Evolutionary conservation across 2,113 vertebrate species (phyloP).

Genomic region (Mustelus asterias): DNA sequence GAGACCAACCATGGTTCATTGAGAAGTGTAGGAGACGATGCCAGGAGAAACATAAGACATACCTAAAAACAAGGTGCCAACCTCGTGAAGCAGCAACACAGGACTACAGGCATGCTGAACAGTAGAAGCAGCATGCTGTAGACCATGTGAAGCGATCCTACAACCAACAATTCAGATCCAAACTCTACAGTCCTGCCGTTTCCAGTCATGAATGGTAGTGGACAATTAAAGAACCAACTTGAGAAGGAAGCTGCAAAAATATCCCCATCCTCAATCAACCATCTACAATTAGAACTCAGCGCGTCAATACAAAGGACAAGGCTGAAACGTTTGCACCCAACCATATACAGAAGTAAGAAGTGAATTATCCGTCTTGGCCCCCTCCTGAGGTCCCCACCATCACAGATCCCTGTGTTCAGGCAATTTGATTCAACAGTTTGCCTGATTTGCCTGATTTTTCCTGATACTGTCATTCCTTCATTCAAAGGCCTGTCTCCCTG

Average conservation of each 20-base stretch:
- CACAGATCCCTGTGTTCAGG: not conserved
- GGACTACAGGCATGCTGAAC: no score
- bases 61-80: no score
- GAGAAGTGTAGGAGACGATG: no score
- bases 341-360: not conserved
- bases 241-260: not conserved
- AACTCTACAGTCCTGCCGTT: not conserved
- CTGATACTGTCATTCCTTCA: not conserved
- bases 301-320: not conserved
- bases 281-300: not conserved
- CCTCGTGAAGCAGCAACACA: no score
- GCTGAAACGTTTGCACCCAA: not conserved
- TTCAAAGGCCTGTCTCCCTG: not conserved
- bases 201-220: not conserved
- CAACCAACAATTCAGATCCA: not conserved
- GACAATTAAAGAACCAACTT: not conserved
- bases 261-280: not conserved
- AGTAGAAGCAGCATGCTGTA: no score
- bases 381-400: not conserved
- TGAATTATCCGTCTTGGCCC: not conserved
- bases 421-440: not conserved
- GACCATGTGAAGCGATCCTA: not conserved
- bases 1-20: no score
- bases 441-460: not conserved
- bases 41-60: no score